These are phyloP conservation scores for Drosophila parabipectinata DNA, from an alignment of 1,140 invertebrate species.

Conservation along the genomic window DNA sequence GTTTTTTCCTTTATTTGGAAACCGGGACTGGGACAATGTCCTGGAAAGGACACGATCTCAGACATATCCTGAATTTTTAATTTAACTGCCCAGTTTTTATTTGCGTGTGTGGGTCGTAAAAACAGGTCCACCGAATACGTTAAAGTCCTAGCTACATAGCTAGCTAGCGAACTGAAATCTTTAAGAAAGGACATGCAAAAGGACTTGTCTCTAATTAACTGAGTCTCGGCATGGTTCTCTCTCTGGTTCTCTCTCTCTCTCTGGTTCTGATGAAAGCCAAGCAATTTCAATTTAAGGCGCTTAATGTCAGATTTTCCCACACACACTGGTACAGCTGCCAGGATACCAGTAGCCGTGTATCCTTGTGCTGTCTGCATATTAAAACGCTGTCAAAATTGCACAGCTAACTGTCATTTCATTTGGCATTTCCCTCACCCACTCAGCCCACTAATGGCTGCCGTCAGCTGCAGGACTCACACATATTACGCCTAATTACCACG, in stretches of 20 bases:
- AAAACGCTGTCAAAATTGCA: conserved; percentile 76
- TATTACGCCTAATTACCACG: conserved; percentile 60
- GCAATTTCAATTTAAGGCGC: conserved; percentile 63
- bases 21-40: conserved; percentile 15
- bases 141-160: not conserved
- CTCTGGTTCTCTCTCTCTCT: not conserved
- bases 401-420: conserved; percentile 77
- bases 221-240: conserved; percentile 27
- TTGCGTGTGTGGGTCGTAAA: conserved; percentile 52
- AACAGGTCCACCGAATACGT: not conserved
- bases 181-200: conserved; percentile 23
- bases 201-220: conserved; percentile 47
- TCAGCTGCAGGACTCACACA: conserved; percentile 47
- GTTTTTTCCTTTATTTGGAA: not conserved
- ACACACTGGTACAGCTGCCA: not conserved
- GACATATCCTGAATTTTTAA: conserved; percentile 59
- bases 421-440: conserved; percentile 23
- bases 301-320: conserved; percentile 44
- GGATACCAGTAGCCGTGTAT: conserved; percentile 12
- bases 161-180: conserved; percentile 6
- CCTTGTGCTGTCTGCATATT: conserved; percentile 58
- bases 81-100: conserved; percentile 70
- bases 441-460: conserved; percentile 16
- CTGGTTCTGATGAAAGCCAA: conserved; percentile 26
- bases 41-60: conserved; percentile 3